Base-by-base conservation (phyloP, 2,797 vertebrate genomes). In the Lutjanus argentimaculatus region DNA sequence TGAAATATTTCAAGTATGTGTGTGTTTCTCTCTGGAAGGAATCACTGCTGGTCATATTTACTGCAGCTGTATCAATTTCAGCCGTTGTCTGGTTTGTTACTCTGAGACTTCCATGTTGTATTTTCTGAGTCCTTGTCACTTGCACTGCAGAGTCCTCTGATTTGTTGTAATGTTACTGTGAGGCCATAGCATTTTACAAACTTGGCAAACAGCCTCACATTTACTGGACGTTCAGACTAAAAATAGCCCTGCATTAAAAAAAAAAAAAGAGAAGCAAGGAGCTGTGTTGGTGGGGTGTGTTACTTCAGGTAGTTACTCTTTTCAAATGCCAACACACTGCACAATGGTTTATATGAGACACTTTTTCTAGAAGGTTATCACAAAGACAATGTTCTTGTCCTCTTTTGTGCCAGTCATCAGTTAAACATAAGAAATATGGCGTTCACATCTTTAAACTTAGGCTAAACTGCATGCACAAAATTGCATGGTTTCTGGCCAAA, bases 1-100 rank as follows among this genome's bases (percentile, higher is more conserved):
- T 13, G 42, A 1, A 53, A 49, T 58, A 70, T 83, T 57, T 68
- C 21, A 55, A 36, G 9, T 51, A 62, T 61, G 61, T 66, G 3
- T 57, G 25, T 49, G 51, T 67, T 40, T 43, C 6, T 51, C 17
- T 36, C 22, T 43, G 11, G 56, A 16, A 56, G 13, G 10, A 66
- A 43, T 76, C 16, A n/a, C 51, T 55, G 36, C 36, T 11, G 30
- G 21, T 45, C 14, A 13, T 65, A 22, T 70, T 77, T 56, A 14
- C 51, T 52, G 67, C 58, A 36, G 57, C 25, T 61, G 48, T 51
- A 62, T 55, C 0, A 59, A 0, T 57, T 62, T 62, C 11, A 15
- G 9, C 36, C 11, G 6, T 7, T 22, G 36, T 57, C 21, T 21
- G 19, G 8, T 48, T 68, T 49, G 49, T 53, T 21, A 6, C 51